Evolutionary conservation across 2,888 invertebrate genomes (phyloP).

Genomic region (Brachyopa scutellaris): DNA sequence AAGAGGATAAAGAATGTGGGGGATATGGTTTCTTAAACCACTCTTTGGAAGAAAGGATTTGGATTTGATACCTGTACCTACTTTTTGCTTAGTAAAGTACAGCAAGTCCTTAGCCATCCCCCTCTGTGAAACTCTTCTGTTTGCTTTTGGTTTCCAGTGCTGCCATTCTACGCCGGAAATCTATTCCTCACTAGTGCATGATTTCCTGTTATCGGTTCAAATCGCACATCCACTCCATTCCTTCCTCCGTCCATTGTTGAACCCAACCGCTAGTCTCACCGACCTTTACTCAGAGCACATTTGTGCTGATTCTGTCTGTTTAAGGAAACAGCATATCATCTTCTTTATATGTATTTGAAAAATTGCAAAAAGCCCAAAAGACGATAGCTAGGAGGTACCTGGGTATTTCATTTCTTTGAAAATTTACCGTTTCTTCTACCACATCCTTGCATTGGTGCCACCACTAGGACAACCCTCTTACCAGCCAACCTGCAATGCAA

Average conservation of each 20-base stretch:
- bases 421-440: slow-evolving; percentile 34
- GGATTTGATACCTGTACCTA: no score
- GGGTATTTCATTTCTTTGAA: slow-evolving; percentile 11
- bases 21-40: no score
- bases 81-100: not conserved
- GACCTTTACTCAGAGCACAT: not conserved
- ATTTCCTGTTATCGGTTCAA: slow-evolving; percentile 54
- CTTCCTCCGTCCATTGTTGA: not conserved
- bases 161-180: slow-evolving; percentile 40
- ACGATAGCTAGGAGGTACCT: not conserved
- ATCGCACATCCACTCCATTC: not conserved
- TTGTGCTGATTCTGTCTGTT: slow-evolving; percentile 31
- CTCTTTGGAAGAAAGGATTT: no score
- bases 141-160: slow-evolving; percentile 29
- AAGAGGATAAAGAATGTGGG: no score
- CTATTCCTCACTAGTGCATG: slow-evolving; percentile 50
- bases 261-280: slow-evolving; percentile 20
- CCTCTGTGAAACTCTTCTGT: no score
- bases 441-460: not conserved
- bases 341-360: slow-evolving; percentile 33
- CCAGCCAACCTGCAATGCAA: slow-evolving; percentile 51
- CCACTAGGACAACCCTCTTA: slow-evolving; percentile 1
- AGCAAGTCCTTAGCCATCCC: not conserved
- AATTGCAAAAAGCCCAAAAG: slow-evolving; percentile 40
- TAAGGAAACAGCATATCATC: slow-evolving; percentile 46